Percentiles rank a stretch among this genome's conserved stretches.
Conservation (phyloP, 2,113 vertebrate genomes). For the Zootoca vivipara region DNA sequence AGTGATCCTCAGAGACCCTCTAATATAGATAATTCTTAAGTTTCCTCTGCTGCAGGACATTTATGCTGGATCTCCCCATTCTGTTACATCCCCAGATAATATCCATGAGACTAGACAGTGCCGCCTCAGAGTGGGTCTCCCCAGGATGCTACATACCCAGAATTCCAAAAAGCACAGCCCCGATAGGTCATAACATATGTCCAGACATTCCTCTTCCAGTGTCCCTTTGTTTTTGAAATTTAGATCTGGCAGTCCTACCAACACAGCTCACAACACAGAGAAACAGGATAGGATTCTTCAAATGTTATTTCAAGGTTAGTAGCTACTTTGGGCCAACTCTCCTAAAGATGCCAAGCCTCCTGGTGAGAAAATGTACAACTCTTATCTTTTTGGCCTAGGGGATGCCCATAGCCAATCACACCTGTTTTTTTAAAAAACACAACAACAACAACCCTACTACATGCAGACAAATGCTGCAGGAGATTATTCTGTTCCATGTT, state of each 20-base stretch:
- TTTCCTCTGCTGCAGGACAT: background rate
- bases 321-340: background rate
- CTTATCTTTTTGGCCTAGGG: background rate
- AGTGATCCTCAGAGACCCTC: background rate
- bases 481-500: background rate
- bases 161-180: background rate
- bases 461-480: background rate
- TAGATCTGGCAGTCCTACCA: background rate
- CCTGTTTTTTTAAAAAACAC: too few species aligned
- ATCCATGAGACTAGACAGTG: background rate
- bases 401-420: background rate
- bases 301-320: background rate
- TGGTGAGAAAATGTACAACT: background rate
- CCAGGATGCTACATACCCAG: background rate
- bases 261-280: background rate
- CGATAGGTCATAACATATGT: too few species aligned
- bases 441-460: background rate
- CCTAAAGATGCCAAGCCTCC: too few species aligned
- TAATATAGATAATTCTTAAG: too few species aligned
- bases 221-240: background rate
- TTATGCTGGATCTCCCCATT: background rate
- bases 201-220: background rate
- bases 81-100: background rate
- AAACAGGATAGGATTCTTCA: background rate
- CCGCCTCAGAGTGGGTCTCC: background rate